A percentile compares a stretch with the other conserved stretches of the same genome.
Evolutionary conservation across 2,113 vertebrate genomes (phyloP).

Genomic region (Pteronura brasiliensis): DNA sequence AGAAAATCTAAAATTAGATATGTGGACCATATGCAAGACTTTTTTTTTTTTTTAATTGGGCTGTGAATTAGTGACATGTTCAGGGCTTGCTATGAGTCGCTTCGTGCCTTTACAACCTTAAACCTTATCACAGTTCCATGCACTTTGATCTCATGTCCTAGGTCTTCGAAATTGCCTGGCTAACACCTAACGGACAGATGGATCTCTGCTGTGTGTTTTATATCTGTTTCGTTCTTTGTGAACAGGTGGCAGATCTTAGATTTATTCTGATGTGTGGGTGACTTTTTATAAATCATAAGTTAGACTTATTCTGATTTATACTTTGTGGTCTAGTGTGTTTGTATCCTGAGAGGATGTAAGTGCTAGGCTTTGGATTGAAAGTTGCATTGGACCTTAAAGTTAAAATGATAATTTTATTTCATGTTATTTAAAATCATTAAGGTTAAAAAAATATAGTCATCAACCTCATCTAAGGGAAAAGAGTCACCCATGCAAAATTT

Average conservation of each 20-base stretch:
- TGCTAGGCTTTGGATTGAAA: background rate
- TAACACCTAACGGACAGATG: background rate
- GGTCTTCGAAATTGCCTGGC: background rate
- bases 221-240: background rate
- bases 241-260: background rate
- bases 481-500: background rate
- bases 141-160: background rate
- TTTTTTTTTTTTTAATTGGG: background rate
- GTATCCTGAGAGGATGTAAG: background rate
- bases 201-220: background rate
- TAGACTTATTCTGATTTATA: background rate
- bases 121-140: background rate
- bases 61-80: background rate
- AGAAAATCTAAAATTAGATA: background rate
- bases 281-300: background rate
- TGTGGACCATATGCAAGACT: background rate
- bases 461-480: background rate
- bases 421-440: background rate
- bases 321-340: background rate
- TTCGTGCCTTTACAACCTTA: background rate
- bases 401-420: background rate
- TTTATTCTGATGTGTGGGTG: background rate
- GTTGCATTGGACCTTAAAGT: background rate
- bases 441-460: background rate
- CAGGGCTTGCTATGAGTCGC: background rate